phyloP scores from a whole-genome alignment of 92 coral and sea anemone genomes.

The Parazoanthus darwini region DNA sequence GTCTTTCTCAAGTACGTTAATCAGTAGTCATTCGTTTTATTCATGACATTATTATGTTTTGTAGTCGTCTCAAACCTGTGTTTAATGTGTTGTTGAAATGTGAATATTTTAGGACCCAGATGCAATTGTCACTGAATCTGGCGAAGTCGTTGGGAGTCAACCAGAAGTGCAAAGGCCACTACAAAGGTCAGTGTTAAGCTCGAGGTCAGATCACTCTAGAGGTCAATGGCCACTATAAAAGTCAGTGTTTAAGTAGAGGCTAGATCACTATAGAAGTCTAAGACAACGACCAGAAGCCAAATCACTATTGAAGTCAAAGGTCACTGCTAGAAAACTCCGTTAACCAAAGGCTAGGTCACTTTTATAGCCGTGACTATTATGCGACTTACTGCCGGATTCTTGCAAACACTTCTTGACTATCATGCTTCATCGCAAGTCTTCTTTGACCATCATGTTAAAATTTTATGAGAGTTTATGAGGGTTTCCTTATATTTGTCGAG shows the following conservation, averaged over 20 bases:
- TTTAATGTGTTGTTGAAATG: neutral
- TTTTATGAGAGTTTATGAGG: neutral
- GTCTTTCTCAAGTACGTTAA: conserved; percentile 79
- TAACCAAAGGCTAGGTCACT: neutral
- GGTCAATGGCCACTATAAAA: conserved; percentile 1
- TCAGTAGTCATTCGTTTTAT: neutral
- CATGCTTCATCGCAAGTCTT: neutral
- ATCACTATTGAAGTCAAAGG: neutral
- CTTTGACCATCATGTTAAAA: too few species aligned
- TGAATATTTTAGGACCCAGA: conserved; percentile 54
- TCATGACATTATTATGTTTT: neutral
- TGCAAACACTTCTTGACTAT: neutral
- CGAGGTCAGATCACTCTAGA: neutral
- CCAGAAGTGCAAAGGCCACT: conserved; percentile 25
- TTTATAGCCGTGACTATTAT: too few species aligned
- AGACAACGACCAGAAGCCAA: neutral
- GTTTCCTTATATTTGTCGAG: too few species aligned
- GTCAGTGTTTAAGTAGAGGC: neutral
- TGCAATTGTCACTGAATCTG: conserved; percentile 72
- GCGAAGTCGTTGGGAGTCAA: conserved; percentile 18
- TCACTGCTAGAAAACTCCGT: neutral
- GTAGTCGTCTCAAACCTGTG: neutral
- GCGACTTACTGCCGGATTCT: too few species aligned
- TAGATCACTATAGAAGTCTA: neutral
- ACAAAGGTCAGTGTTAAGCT: conserved; percentile 24